Base-by-base conservation (phyloP, 2,797 vertebrate genomes). In the Odontamblyopus rebecca region DNA sequence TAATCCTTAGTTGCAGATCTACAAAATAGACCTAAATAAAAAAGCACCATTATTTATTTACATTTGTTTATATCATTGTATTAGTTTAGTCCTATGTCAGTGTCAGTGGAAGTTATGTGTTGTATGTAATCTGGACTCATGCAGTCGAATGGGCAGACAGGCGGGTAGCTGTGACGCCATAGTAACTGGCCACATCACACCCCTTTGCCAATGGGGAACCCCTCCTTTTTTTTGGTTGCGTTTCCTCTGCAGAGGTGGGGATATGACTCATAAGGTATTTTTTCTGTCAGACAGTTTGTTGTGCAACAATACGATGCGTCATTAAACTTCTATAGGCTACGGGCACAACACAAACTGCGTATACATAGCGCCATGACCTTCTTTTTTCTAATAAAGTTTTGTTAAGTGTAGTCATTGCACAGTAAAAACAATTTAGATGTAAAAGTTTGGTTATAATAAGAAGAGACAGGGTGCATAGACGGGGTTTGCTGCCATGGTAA, bases 401-500 rank as follows among this genome's bases (percentile, higher is more conserved):
- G 59, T 54, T 23, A 2, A n/a, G 50, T 53, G 6, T n/a, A 19
- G 16, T 56, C 15, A 44, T 48, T 48, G 44, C 23, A 56, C n/a
- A 2, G 0, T 23, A 48, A 18, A 18, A 35, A 38, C 6, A 16
- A 38, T 6, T 35, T 19, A 61, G 0, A 4, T 38, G 59, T n/a
- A 1, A 61, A 35, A 9, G 0, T 19, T 30, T 61, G 27, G 59
- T 32, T 5, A 8, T 32, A 61, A 61, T 61, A 18, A 63, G 62
- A 53, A 23, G 50, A 63, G 71, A 61, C 73, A 51, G 71, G 83
- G 86, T 78, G 80, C 81, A 77, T 18, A 73, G 77, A 85, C 69
- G 70, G 77, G 74, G 80, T 68, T 75, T 85, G 85, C 80, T 89
- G 74, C 83, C 86, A 89, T 89, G 83, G 88, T 75, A 91, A 90